Conservation (phyloP, 2,888 invertebrate genomes). For the Eupithecia vulgata region DNA sequence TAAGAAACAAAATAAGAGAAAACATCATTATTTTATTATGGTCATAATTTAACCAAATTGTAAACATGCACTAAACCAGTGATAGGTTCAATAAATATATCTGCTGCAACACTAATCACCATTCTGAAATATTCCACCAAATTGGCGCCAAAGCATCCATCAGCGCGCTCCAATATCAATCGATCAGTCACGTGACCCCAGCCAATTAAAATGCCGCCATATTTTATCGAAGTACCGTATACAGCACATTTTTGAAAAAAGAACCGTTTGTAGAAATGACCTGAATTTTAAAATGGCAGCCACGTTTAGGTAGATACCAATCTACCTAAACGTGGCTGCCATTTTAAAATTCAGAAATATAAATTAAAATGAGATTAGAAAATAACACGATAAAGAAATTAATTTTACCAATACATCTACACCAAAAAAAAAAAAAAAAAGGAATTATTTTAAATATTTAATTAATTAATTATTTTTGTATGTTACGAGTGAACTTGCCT, state of each 20-base stretch:
- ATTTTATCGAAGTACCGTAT: slow-evolving; percentile 15
- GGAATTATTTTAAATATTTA: too few species aligned
- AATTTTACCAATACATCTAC: too few species aligned
- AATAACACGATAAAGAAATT: not conserved
- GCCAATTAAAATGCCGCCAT: slow-evolving; percentile 25
- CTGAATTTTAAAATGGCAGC: not conserved
- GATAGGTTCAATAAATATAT: not conserved
- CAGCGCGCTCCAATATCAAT: not conserved
- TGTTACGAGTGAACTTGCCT: too few species aligned
- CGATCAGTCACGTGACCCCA: slow-evolving; percentile 31
- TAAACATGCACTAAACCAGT: not conserved
- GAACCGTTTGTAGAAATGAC: slow-evolving; percentile 9
- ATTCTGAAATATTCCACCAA: not conserved
- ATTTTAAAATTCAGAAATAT: too few species aligned
- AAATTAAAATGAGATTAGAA: not conserved
- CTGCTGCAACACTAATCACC: not conserved
- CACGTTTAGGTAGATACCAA: not conserved
- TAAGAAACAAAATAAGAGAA: too few species aligned
- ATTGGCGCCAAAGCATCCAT: slow-evolving; percentile 6
- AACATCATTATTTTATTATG: too few species aligned
- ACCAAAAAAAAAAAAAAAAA: too few species aligned
- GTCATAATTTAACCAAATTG: not conserved
- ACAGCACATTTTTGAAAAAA: slow-evolving; percentile 13
- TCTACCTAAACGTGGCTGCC: too few species aligned
- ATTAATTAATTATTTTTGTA: too few species aligned